These are phyloP conservation scores for Calliopum simillimum DNA, from an alignment of 2,888 invertebrate genomes.

Conservation along the genomic window DNA sequence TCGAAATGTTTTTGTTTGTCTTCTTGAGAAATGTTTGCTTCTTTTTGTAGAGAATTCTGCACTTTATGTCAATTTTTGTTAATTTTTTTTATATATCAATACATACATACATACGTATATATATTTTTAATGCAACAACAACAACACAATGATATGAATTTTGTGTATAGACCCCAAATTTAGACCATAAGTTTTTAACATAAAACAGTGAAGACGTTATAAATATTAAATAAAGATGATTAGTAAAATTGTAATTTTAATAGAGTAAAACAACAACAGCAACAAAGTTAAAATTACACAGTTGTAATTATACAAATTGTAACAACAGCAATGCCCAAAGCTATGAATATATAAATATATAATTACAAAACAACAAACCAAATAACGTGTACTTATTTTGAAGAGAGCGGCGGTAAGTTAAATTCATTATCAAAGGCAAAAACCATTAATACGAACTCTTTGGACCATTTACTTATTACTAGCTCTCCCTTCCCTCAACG, in stretches of 20 bases:
- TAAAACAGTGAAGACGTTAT: slow-evolving; percentile 48
- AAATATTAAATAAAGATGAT: slow-evolving; percentile 5
- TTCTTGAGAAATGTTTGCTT: slow-evolving; percentile 31
- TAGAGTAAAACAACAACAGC: not conserved
- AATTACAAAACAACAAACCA: slow-evolving; percentile 11
- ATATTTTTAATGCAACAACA: slow-evolving; percentile 4
- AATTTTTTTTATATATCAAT: slow-evolving; percentile 18
- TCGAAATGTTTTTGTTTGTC: not conserved
- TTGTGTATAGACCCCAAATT: slow-evolving; percentile 4
- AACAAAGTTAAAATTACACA: not conserved
- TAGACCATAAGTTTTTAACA: slow-evolving; percentile 11
- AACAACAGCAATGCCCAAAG: slow-evolving; percentile 11
- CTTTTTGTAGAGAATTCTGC: slow-evolving; percentile 4
- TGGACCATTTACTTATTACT: too few relatives aligned
- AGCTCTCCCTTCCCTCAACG: too few relatives aligned
- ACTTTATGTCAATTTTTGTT: slow-evolving; percentile 16
- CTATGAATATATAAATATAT: slow-evolving; percentile 5
- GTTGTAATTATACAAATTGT: slow-evolving; percentile 1
- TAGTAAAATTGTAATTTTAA: slow-evolving; percentile 8
- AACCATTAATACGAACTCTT: too few relatives aligned
- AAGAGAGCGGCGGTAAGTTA: too few relatives aligned
- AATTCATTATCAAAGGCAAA: too few relatives aligned
- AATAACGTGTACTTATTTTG: too few relatives aligned
- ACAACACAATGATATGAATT: not conserved
- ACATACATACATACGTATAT: slow-evolving; percentile 4